phyloP scores from a whole-genome alignment of 2,888 invertebrate species.

The Apamea sordens region DNA sequence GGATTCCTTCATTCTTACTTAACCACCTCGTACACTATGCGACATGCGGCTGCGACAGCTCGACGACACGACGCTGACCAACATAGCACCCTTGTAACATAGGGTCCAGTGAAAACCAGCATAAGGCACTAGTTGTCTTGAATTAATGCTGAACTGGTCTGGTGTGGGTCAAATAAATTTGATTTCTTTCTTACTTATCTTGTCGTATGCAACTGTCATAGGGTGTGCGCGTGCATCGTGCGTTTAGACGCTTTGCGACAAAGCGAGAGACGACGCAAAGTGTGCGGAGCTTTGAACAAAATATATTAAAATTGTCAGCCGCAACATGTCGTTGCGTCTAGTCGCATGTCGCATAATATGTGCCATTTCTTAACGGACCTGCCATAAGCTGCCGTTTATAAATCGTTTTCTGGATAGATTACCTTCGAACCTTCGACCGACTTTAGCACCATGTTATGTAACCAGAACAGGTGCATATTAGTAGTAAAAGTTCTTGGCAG shows the following conservation, averaged over 20 bases:
- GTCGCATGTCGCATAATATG: no score
- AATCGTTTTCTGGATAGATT: neutral
- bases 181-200: no score
- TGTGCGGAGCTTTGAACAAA: neutral
- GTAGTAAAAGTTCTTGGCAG: constrained; percentile 33
- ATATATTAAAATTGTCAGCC: neutral
- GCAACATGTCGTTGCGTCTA: no score
- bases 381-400: neutral
- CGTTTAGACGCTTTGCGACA: neutral
- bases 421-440: neutral
- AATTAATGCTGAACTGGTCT: no score
- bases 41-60: neutral
- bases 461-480: constrained; percentile 37
- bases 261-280: neutral
- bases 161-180: no score
- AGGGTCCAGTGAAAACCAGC: no score
- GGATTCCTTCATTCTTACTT: constrained; percentile 17
- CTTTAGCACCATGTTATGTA: constrained; percentile 2
- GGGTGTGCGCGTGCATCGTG: no score
- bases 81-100: no score
- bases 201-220: no score
- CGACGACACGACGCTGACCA: neutral
- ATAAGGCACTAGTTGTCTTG: no score
- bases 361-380: neutral
- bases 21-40: neutral